These are phyloP conservation scores for Lypha dubia DNA, from an alignment of 2,888 invertebrate species.

Conservation along the genomic window DNA sequence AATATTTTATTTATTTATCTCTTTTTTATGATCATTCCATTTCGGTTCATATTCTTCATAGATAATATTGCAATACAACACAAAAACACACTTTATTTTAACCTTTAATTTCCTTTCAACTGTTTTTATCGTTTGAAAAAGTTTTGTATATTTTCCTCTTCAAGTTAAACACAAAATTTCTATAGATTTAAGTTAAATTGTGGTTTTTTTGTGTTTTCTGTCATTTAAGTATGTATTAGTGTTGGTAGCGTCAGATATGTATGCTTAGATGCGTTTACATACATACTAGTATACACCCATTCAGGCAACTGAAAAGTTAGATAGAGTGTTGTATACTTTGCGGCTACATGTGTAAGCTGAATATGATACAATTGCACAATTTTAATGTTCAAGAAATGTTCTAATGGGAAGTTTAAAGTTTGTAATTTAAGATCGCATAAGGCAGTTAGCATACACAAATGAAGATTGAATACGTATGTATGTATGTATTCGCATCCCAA, in stretches of 20 bases:
- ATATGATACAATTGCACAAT: neutral
- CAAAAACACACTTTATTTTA: conserved; percentile 2
- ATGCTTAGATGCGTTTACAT: neutral
- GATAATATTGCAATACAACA: conserved; percentile 11
- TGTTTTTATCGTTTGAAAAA: conserved; percentile 8
- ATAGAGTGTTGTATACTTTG: neutral
- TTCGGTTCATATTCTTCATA: neutral
- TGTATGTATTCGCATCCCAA: no score
- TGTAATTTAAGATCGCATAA: no score
- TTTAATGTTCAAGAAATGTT: neutral
- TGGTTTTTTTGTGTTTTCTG: conserved; percentile 46
- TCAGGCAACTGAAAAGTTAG: neutral
- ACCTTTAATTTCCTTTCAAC: conserved; percentile 12
- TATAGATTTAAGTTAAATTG: conserved; percentile 51
- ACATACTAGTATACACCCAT: neutral
- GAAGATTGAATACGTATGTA: no score
- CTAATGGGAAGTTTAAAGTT: no score
- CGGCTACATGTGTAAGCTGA: neutral
- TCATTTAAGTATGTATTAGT: conserved; percentile 34
- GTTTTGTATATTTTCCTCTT: conserved; percentile 26
- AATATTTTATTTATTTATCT: conserved; percentile 3
- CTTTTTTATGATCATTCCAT: neutral
- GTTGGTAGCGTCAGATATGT: neutral
- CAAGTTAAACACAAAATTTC: conserved; percentile 45
- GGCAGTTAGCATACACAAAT: no score